Conservation (phyloP, 2,888 invertebrate species). For the Drosophila quinaria region DNA sequence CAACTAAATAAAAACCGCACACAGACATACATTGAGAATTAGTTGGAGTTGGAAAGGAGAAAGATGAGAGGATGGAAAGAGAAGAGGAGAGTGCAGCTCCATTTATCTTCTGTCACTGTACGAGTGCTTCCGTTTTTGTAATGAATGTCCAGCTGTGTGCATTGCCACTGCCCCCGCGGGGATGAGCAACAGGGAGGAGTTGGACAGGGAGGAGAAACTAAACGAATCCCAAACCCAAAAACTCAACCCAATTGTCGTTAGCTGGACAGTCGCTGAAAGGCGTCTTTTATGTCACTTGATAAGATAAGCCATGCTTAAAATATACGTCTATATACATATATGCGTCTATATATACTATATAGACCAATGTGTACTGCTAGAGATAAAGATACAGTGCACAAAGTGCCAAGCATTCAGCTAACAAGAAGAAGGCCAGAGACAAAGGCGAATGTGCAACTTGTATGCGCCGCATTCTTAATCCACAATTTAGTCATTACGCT, state of each 20-base stretch:
- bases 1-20: constrained; percentile 80
- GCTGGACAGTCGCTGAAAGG: constrained; percentile 74
- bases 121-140: constrained; percentile 81
- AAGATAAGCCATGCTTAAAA: constrained; percentile 80
- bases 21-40: constrained; percentile 47
- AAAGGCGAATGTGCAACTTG: constrained; percentile 77
- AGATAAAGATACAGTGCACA: constrained; percentile 42
- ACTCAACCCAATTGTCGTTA: constrained; percentile 66
- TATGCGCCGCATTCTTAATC: constrained; percentile 78
- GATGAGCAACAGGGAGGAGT: constrained; percentile 10
- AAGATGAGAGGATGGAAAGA: not conserved
- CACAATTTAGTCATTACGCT: constrained; percentile 77
- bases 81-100: constrained; percentile 69
- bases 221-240: constrained; percentile 42
- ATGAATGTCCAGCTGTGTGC: constrained; percentile 80
- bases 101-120: constrained; percentile 79
- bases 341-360: too few relatives aligned
- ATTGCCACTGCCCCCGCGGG: constrained; percentile 72
- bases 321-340: constrained; percentile 66
- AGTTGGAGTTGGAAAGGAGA: constrained; percentile 11
- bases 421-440: constrained; percentile 54
- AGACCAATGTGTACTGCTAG: constrained; percentile 21
- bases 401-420: constrained; percentile 29
- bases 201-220: constrained; percentile 36
- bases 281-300: constrained; percentile 80